These are phyloP conservation scores for Archocentrus centrarchus DNA, from an alignment of 2,113 vertebrate species.

Conservation along the genomic window DNA sequence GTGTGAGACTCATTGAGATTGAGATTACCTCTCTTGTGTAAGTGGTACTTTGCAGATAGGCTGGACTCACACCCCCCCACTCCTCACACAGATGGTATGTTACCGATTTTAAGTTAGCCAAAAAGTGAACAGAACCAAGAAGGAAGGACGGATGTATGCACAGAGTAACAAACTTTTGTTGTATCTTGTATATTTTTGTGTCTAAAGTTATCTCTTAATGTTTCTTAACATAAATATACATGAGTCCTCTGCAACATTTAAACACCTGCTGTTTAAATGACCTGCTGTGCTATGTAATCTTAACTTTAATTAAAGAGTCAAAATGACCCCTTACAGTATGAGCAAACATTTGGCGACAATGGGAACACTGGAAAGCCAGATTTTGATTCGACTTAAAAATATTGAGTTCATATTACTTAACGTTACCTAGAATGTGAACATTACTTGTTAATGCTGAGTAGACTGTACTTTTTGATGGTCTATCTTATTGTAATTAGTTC, in stretches of 20 bases:
- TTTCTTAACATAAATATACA: background rate
- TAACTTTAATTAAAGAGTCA: background rate
- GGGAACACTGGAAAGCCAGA: too few species aligned
- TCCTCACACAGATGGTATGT: background rate
- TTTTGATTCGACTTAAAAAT: too few species aligned
- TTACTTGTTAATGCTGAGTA: too few species aligned
- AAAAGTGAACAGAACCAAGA: background rate
- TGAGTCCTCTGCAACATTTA: background rate
- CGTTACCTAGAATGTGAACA: too few species aligned
- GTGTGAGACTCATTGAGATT: background rate
- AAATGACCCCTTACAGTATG: too few species aligned
- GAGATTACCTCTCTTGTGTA: conserved; percentile 13
- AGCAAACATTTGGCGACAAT: too few species aligned
- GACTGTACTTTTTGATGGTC: too few species aligned
- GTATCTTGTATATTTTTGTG: background rate
- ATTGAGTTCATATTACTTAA: too few species aligned
- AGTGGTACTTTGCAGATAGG: conserved; percentile 8
- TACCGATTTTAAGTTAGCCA: background rate
- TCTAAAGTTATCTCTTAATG: background rate
- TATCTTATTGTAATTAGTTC: too few species aligned
- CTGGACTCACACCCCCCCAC: background rate
- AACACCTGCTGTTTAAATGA: background rate
- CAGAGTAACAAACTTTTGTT: background rate
- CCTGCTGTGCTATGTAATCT: background rate
- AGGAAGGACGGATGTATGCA: background rate